phyloP scores from a whole-genome alignment of 2,888 invertebrate species.

The Blastobasis lacticolella region DNA sequence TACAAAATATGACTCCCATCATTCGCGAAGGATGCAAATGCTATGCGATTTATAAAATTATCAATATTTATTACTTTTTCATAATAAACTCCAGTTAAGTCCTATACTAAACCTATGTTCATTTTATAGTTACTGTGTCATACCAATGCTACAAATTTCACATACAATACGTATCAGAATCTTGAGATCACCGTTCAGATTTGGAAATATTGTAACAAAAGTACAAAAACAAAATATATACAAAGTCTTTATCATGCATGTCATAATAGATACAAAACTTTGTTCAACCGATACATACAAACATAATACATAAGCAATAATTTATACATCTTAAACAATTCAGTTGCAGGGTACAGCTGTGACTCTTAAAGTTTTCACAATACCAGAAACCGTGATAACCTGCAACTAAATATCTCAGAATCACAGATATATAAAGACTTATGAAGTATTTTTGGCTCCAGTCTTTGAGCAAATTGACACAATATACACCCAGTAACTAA shows the following conservation, averaged over 20 bases:
- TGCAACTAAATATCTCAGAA: slow-evolving; percentile 12
- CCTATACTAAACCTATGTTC: background rate
- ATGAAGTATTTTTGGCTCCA: slow-evolving; percentile 31
- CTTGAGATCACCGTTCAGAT: slow-evolving; percentile 3
- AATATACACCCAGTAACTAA: background rate
- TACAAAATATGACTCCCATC: too few species aligned
- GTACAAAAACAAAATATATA: background rate
- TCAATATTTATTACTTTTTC: too few species aligned
- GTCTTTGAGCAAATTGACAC: slow-evolving; percentile 32
- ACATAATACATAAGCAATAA: too few species aligned
- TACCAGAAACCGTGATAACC: too few species aligned
- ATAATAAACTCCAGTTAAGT: background rate
- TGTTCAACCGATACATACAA: background rate
- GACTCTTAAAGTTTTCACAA: too few species aligned
- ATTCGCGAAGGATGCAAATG: too few species aligned
- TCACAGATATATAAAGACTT: slow-evolving; percentile 35
- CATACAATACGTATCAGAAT: background rate
- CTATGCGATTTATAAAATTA: too few species aligned
- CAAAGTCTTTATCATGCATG: background rate
- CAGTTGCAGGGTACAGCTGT: too few species aligned
- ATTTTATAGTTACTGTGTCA: background rate
- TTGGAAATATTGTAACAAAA: background rate
- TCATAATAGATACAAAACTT: background rate
- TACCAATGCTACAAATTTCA: background rate
- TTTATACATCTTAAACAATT: background rate